These are phyloP conservation scores for Fregetta grallaria DNA, from an alignment of 2,113 vertebrate species.

Conservation along the genomic window DNA sequence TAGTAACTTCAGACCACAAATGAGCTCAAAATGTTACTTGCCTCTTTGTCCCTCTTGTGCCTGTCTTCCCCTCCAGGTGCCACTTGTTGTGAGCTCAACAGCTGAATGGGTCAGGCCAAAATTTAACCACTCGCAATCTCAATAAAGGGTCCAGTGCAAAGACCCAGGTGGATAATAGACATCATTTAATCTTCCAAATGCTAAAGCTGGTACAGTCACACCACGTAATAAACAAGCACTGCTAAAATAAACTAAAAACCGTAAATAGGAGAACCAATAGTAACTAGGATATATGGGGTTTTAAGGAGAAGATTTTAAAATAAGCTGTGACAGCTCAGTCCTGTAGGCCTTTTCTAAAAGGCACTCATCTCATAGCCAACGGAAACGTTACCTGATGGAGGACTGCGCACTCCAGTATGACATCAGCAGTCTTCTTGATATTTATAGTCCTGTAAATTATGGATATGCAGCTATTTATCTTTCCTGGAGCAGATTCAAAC, in stretches of 20 bases:
- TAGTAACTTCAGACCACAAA: not conserved
- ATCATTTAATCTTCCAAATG: not conserved
- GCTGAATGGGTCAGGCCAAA: not conserved
- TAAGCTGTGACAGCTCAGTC: not conserved
- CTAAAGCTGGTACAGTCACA: not conserved
- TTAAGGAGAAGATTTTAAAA: not conserved
- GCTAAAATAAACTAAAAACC: not conserved
- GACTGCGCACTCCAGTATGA: not conserved
- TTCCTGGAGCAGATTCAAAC: constrained; percentile 33
- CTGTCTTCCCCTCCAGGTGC: not conserved
- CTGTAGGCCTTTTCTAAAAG: not conserved
- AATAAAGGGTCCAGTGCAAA: not conserved
- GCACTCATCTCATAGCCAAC: not conserved
- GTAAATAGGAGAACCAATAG: not conserved
- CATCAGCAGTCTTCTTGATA: not conserved
- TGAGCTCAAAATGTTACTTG: not conserved
- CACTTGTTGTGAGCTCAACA: not conserved
- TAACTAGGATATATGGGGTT: not conserved
- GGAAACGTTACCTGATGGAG: constrained; percentile 33
- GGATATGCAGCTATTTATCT: not conserved
- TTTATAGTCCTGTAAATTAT: constrained; percentile 47
- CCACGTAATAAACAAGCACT: not conserved
- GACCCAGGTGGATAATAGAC: not conserved
- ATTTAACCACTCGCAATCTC: not conserved
- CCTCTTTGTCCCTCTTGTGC: not conserved